Evolutionary conservation across 2,888 invertebrate species (phyloP), one percentile per base, ranked within the genome.

Genomic region (Aplocera efformata): DNA sequence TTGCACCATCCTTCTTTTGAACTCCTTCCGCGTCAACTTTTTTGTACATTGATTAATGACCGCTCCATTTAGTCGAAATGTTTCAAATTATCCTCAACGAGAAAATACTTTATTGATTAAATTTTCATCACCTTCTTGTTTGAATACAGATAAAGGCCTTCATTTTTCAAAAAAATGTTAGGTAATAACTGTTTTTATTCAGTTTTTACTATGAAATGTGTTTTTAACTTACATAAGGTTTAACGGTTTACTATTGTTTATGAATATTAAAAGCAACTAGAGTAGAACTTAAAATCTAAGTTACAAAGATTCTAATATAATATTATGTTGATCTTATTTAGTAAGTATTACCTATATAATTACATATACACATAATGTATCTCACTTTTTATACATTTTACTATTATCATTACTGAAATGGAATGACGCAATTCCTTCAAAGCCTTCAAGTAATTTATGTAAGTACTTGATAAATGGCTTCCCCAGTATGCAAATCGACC

Each of bases 31-130:
- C 65, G 64, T 65, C 66, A 71, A 63, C 58, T 63, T 74, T 72
- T 72, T 68, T 61, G 53, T 59, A 65, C 68, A 56, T 64, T 79
- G 78, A 78, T 79, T 77, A 74, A 79, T 76, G 67, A 65, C 53
- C 60, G 59, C 43, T 54, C 63, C 64, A 63, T 68, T 70, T 68
- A 58, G 53, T 58, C 53, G 62, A 58, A 54, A 66, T 62, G 50
- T 58, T 65, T 60, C 47, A 61, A 62, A 63, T 52, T 57, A 60
- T 59, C 53, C 46, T 60, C 43, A 64, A 64, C 56, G 54, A 47
- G 61, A 63, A 58, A 60, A 52, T 58, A 57, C 56, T 63, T 58
- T 48, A 62, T 59, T 65, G 61, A 70, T 71, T 63, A 58, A 60
- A 58, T 57, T 57, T 60, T 53, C 32, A 46, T 57, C 47, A 33